Conservation (phyloP, 2,888 invertebrate species). For the Agrenia bidenticulata region DNA sequence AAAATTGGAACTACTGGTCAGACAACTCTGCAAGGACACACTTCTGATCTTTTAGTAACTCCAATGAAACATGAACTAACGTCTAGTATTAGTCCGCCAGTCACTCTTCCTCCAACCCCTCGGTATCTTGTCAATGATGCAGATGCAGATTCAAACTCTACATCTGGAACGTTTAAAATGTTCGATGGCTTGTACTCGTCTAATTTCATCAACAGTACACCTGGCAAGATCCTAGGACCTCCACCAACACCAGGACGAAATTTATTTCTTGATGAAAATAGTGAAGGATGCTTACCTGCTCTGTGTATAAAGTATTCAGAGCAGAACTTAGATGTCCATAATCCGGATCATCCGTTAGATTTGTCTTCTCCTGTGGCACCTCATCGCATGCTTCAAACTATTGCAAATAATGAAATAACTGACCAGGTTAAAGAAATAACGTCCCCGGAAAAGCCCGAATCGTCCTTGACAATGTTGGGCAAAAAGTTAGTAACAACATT, state of each 20-base stretch:
- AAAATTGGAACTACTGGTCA: conserved; percentile 20
- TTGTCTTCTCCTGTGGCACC: conserved; percentile 8
- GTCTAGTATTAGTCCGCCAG: conserved; percentile 13
- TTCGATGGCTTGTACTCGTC: conserved; percentile 16
- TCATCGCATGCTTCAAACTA: background rate
- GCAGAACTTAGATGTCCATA: background rate
- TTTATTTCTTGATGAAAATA: background rate
- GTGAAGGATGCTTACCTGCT: background rate
- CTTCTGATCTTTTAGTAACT: conserved; percentile 24
- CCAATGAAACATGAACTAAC: conserved; percentile 24
- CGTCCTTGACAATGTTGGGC: too few species aligned
- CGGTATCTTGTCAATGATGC: conserved; percentile 21
- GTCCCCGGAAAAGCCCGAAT: too few species aligned
- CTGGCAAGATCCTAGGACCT: conserved; percentile 20
- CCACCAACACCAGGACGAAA: conserved; percentile 32
- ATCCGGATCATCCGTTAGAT: background rate
- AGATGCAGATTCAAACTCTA: conserved; percentile 31
- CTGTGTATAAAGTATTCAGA: background rate
- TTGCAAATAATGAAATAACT: background rate
- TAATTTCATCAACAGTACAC: conserved; percentile 23
- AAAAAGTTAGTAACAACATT: too few species aligned
- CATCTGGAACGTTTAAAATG: conserved; percentile 8
- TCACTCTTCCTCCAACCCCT: conserved; percentile 31
- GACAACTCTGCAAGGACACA: conserved; percentile 16
- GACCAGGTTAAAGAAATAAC: too few species aligned